These are phyloP conservation scores for Nannospalax galili DNA, from an alignment of 2,113 vertebrate genomes.

Conservation along the genomic window DNA sequence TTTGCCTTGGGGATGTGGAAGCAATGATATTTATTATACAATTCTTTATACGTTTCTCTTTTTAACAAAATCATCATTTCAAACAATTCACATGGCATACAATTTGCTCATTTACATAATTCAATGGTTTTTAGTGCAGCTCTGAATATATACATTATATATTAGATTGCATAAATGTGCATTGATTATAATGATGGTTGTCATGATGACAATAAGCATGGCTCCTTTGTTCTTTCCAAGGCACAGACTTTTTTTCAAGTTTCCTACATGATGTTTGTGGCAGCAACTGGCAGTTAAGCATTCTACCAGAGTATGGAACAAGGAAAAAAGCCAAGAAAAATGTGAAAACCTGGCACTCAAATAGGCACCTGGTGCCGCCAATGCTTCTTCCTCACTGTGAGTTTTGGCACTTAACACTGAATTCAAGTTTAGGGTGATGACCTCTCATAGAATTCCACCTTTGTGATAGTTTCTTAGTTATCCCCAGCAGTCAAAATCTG, in stretches of 20 bases:
- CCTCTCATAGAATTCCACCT: conserved; percentile 37
- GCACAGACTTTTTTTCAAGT: neutral
- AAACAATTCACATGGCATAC: neutral
- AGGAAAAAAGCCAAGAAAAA: conserved; percentile 53
- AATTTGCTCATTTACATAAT: neutral
- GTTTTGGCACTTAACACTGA: conserved; percentile 15
- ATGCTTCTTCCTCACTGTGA: neutral
- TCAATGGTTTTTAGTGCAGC: neutral
- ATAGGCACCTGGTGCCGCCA: neutral
- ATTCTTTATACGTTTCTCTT: neutral
- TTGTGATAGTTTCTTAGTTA: conserved; percentile 61
- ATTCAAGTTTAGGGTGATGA: conserved; percentile 40
- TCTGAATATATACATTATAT: neutral
- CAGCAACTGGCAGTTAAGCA: neutral
- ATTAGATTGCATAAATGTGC: neutral
- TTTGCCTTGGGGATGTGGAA: neutral
- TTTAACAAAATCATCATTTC: neutral
- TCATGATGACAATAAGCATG: conserved; percentile 3
- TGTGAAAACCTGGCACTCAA: conserved; percentile 56
- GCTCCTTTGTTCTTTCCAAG: conserved; percentile 13
- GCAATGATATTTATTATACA: neutral
- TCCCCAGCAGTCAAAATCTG: conserved; percentile 38
- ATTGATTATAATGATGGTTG: neutral
- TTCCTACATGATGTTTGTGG: conserved; percentile 34
- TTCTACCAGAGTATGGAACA: neutral